Evolutionary conservation across 2,113 vertebrate genomes (phyloP).

Genomic region (Oreocharis arfaki): DNA sequence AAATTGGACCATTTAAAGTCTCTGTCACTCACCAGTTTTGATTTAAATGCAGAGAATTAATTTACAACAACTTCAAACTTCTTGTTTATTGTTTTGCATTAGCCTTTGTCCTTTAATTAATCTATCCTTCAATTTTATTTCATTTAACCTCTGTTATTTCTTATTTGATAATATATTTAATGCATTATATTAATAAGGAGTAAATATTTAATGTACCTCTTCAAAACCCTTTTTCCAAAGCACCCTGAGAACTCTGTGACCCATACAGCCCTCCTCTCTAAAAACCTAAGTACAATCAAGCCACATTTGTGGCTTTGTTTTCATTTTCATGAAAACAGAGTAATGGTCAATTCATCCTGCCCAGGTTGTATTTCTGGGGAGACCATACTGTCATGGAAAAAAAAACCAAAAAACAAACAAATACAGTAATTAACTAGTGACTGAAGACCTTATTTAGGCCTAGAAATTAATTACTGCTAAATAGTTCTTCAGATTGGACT

Average conservation of each 20-base stretch:
- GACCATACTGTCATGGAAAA: background rate
- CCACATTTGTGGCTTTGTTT: background rate
- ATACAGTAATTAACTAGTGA: background rate
- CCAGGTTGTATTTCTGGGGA: background rate
- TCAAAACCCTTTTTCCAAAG: background rate
- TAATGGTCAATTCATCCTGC: background rate
- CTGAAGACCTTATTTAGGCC: background rate
- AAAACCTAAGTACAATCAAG: background rate
- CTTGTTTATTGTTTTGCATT: background rate
- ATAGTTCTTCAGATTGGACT: background rate
- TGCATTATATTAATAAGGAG: background rate
- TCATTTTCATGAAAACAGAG: background rate
- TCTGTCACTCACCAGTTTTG: background rate
- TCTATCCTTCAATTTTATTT: background rate
- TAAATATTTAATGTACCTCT: background rate
- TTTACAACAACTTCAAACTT: background rate
- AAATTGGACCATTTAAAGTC: background rate
- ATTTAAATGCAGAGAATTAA: background rate
- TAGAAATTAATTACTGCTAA: background rate
- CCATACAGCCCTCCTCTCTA: background rate
- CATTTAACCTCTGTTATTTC: background rate
- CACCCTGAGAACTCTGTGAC: background rate
- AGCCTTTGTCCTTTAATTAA: background rate
- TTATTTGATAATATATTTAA: background rate
- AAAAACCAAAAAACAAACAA: no score